Base-by-base conservation (phyloP, 2,888 invertebrate species). In the Strigamia transsilvanica region DNA sequence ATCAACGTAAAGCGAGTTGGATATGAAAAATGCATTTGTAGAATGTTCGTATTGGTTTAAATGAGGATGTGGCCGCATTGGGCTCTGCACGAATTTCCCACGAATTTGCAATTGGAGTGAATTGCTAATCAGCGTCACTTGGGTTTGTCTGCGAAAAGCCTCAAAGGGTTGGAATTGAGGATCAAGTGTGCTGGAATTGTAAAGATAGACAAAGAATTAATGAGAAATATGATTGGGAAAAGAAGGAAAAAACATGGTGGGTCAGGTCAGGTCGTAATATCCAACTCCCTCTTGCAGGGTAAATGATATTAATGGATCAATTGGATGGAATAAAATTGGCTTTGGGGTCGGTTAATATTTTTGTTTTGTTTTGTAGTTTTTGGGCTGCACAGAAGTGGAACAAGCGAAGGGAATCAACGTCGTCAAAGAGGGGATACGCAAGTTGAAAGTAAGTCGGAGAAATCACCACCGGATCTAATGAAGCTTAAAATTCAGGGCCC, bases 391-490 rank as follows among this genome's bases (percentile, higher is more conserved):
- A 80, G 94, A 94, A 87, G 99, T 99, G 82, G 96, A 97, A 86
- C 94, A 96, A 89, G 95, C 98, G 32, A 98, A 99, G 90, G 99
- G 99, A 85, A 98, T 97, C 85, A 97, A 98, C 88, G 96, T 98
- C 77, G 97, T 99, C 9, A 97, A 97, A 89, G 98, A 98, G 87
- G 98, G 98, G 82, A 98, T 99, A 86, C 93, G 97, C 86, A 97
- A 98, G 87, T 91, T 99, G 85, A 95, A 97, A 86, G 88, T 88
- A 66, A 82, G 78, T 21, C n/a, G n/a, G n/a, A n/a, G n/a, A n/a
- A n/a, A n/a, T n/a, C n/a, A n/a, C n/a, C n/a, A n/a, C n/a, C n/a
- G n/a, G n/a, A n/a, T n/a, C n/a, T n/a, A n/a, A n/a, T n/a, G n/a
- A n/a, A n/a, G n/a, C n/a, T n/a, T n/a, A n/a, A n/a, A n/a, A n/a